phyloP scores from a whole-genome alignment of 2,113 vertebrate genomes.

The Globicephala melas region DNA sequence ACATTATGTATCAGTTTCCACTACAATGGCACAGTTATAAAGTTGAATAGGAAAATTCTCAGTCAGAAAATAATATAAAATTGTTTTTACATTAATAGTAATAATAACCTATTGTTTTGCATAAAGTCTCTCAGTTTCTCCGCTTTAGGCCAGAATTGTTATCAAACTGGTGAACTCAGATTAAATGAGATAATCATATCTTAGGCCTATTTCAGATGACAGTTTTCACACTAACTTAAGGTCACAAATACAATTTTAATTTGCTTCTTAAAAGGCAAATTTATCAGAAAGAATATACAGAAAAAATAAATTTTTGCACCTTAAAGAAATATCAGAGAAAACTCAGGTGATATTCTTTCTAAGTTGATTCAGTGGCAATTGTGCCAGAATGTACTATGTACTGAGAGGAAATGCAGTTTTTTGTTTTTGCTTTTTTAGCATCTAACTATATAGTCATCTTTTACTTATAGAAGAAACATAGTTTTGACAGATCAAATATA shows the following conservation, averaged over 20 bases:
- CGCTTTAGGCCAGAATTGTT: background rate
- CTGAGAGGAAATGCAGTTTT: background rate
- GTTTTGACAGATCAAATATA: background rate
- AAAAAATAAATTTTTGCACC: background rate
- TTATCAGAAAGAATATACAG: background rate
- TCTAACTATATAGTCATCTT: background rate
- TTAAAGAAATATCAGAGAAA: background rate
- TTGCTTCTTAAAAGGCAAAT: background rate
- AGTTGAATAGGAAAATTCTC: background rate
- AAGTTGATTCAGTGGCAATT: background rate
- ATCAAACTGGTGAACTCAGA: background rate
- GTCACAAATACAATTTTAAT: conserved; percentile 7
- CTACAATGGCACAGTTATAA: background rate
- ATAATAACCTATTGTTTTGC: background rate
- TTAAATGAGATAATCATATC: background rate
- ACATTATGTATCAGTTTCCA: background rate
- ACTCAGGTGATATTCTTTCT: background rate
- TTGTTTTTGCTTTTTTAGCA: background rate
- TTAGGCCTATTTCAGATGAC: background rate
- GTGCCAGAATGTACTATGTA: background rate
- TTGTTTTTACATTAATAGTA: background rate
- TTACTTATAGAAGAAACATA: background rate
- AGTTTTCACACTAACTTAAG: background rate
- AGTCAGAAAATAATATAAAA: background rate
- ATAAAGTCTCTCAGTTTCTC: background rate